Evolutionary conservation across 2,888 invertebrate genomes (phyloP).

Genomic region (Pristionchus japonicus): DNA sequence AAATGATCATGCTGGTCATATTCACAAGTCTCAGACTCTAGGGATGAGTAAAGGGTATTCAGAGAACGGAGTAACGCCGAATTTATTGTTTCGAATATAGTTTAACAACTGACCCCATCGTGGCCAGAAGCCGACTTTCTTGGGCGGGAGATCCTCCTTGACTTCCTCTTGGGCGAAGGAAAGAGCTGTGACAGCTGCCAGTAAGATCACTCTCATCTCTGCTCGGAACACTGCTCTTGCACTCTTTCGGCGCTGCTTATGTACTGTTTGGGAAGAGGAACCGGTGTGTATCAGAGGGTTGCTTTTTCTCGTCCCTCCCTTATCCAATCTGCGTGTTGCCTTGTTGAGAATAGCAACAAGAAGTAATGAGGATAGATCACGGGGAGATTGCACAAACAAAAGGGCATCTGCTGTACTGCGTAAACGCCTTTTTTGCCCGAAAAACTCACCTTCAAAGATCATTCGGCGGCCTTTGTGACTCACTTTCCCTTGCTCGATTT

Average conservation of each 20-base stretch:
- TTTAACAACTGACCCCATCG: constrained; percentile 19
- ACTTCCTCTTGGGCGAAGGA: not conserved
- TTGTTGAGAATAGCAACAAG: not conserved
- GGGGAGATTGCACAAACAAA: constrained; percentile 12
- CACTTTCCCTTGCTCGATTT: not conserved
- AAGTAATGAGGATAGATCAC: not conserved
- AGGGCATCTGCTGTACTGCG: not conserved
- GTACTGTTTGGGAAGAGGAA: not conserved
- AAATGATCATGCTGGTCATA: too few species aligned
- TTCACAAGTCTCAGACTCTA: not conserved
- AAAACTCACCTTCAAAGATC: not conserved
- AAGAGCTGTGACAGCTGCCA: not conserved
- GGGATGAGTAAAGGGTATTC: too few species aligned
- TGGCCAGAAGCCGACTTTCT: constrained; percentile 34
- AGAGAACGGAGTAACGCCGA: not conserved
- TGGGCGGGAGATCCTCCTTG: not conserved
- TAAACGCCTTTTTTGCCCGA: not conserved
- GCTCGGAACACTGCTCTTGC: not conserved
- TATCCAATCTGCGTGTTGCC: constrained; percentile 21
- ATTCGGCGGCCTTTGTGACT: constrained; percentile 11
- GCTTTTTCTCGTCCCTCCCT: not conserved
- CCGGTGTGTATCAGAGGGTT: not conserved
- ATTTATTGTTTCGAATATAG: too few species aligned
- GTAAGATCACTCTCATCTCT: not conserved
- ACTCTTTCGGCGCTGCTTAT: not conserved